Conservation (phyloP, 2,888 invertebrate genomes). For the Acleris literana region DNA sequence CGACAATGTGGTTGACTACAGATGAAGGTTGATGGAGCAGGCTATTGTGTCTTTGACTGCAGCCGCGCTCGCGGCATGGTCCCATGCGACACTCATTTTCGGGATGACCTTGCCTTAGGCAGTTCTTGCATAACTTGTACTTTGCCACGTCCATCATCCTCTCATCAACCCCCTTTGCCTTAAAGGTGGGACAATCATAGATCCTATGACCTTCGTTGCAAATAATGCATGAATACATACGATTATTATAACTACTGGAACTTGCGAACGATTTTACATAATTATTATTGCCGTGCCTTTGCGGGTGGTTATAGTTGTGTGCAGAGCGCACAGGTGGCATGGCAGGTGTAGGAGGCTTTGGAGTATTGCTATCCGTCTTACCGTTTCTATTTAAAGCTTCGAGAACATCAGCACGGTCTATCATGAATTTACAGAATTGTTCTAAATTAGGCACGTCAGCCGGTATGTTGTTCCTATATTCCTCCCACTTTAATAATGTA, state of each 20-base stretch:
- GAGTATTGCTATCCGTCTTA: background rate
- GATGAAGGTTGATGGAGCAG: slow-evolving; percentile 30
- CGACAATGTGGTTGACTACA: background rate
- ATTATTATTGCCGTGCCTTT: slow-evolving; percentile 8
- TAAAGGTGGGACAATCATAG: slow-evolving; percentile 39
- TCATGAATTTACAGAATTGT: slow-evolving; percentile 38
- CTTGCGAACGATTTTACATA: slow-evolving; percentile 28
- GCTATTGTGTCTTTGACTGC: slow-evolving; percentile 36
- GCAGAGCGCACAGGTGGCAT: background rate
- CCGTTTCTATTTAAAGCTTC: slow-evolving; percentile 32
- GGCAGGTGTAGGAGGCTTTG: background rate
- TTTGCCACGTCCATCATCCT: slow-evolving; percentile 28
- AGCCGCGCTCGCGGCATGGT: slow-evolving; percentile 30
- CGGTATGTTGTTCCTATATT: slow-evolving; percentile 2
- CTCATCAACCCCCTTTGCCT: slow-evolving; percentile 31
- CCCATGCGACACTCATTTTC: slow-evolving; percentile 33
- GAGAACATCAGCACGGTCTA: slow-evolving; percentile 38
- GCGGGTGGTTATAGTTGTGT: background rate
- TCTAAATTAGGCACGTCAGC: slow-evolving; percentile 32
- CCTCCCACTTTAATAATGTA: slow-evolving; percentile 37
- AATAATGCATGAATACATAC: slow-evolving; percentile 22
- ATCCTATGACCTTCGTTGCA: slow-evolving; percentile 35
- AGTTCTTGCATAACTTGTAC: slow-evolving; percentile 38
- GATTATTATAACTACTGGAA: slow-evolving; percentile 5
- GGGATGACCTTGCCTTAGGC: slow-evolving; percentile 39